phyloP scores from a whole-genome alignment of 2,113 vertebrate genomes.

The Physeter macrocephalus region DNA sequence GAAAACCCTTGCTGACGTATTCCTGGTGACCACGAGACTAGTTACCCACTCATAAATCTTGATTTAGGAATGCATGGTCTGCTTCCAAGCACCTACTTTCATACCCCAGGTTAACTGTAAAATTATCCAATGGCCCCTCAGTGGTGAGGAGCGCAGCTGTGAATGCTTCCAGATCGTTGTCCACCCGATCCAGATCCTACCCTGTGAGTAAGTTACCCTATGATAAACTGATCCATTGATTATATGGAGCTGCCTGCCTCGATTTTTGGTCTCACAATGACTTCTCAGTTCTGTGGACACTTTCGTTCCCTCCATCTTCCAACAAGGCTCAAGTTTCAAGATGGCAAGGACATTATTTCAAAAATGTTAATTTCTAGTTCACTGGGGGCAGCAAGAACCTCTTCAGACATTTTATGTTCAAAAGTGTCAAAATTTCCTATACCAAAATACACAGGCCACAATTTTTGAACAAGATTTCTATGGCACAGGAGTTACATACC shows the following conservation, averaged over 20 bases:
- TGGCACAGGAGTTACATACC: neutral
- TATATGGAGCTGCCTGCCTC: neutral
- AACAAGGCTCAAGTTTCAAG: slow-evolving; percentile 5
- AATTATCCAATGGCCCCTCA: neutral
- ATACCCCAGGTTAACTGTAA: neutral
- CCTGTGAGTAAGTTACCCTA: neutral
- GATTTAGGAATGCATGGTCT: neutral
- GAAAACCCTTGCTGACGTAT: neutral
- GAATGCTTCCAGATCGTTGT: neutral
- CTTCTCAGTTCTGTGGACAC: neutral
- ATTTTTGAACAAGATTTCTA: neutral
- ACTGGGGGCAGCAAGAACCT: neutral
- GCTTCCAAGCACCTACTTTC: neutral
- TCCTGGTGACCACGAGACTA: neutral
- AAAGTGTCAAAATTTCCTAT: neutral
- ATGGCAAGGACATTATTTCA: neutral
- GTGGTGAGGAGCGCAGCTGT: neutral
- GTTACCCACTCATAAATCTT: neutral
- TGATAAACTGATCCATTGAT: neutral
- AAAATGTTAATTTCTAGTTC: slow-evolving; percentile 35
- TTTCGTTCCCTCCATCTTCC: neutral
- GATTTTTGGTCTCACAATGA: neutral
- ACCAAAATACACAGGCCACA: neutral
- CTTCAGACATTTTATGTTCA: neutral
- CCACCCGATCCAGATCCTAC: neutral